These are phyloP conservation scores for Vollenhovia emeryi DNA, from an alignment of 1,140 invertebrate genomes.

Conservation along the genomic window DNA sequence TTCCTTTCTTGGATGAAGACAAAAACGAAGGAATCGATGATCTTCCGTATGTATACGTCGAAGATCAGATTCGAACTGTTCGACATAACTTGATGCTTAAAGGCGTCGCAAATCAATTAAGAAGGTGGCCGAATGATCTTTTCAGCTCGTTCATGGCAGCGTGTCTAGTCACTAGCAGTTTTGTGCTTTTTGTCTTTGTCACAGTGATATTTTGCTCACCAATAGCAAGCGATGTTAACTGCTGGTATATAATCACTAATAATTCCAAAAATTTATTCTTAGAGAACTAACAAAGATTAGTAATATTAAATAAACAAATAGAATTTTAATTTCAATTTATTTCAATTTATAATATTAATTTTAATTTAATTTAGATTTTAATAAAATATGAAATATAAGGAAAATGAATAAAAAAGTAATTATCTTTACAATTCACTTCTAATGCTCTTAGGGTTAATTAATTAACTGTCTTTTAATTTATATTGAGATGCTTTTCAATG, in stretches of 20 bases:
- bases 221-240: not conserved
- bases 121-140: constrained; percentile 74
- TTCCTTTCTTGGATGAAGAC: constrained; percentile 43
- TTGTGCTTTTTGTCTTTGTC: constrained; percentile 54
- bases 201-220: constrained; percentile 41
- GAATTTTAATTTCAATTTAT: too few relatives aligned
- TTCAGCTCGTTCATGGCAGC: constrained; percentile 67
- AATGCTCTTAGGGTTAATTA: not conserved
- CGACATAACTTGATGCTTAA: constrained; percentile 22
- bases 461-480: not conserved
- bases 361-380: too few relatives aligned
- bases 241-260: constrained; percentile 24
- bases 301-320: not conserved
- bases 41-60: not conserved
- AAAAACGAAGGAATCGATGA: constrained; percentile 13
- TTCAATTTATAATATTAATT: too few relatives aligned
- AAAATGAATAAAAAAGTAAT: too few relatives aligned
- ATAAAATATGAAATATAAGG: too few relatives aligned
- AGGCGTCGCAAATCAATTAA: constrained; percentile 70
- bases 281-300: not conserved
- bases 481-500: not conserved
- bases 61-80: constrained; percentile 48
- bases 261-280: not conserved
- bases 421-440: not conserved
- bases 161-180: constrained; percentile 55